These are phyloP conservation scores for Elaphurus davidianus DNA, from an alignment of 2,113 vertebrate species.

Conservation along the genomic window DNA sequence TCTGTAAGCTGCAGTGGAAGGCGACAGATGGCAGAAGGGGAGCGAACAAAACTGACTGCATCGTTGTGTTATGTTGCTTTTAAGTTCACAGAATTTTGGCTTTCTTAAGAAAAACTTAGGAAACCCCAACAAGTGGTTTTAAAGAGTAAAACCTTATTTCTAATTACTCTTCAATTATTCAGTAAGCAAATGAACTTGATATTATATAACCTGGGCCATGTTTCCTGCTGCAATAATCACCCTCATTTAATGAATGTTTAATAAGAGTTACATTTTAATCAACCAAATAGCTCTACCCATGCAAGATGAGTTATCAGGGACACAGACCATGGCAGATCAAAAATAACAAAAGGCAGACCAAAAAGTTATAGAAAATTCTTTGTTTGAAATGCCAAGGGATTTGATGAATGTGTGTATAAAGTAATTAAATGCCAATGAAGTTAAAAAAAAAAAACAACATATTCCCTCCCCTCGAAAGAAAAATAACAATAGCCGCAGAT, in stretches of 20 bases:
- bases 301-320: background rate
- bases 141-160: conserved; percentile 57
- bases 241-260: background rate
- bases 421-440: conserved; percentile 44
- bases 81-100: conserved; percentile 50
- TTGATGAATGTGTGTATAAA: background rate
- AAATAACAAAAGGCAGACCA: conserved; percentile 17
- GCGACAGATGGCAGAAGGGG: conserved; percentile 73
- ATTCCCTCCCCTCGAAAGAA: background rate
- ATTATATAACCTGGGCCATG: background rate
- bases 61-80: conserved; percentile 20
- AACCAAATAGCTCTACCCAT: background rate
- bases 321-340: conserved; percentile 14
- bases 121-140: conserved; percentile 48
- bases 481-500: conserved; percentile 59
- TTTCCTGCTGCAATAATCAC: background rate
- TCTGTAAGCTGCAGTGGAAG: conserved; percentile 62
- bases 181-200: background rate
- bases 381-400: conserved; percentile 44
- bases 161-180: conserved; percentile 35
- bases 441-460: conserved; percentile 11
- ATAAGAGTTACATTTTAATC: conserved; percentile 10
- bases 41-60: conserved; percentile 50
- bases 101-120: background rate
- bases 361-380: background rate